Conservation (phyloP, 2,797 vertebrate species). For the Amphiprion clarkii region DNA sequence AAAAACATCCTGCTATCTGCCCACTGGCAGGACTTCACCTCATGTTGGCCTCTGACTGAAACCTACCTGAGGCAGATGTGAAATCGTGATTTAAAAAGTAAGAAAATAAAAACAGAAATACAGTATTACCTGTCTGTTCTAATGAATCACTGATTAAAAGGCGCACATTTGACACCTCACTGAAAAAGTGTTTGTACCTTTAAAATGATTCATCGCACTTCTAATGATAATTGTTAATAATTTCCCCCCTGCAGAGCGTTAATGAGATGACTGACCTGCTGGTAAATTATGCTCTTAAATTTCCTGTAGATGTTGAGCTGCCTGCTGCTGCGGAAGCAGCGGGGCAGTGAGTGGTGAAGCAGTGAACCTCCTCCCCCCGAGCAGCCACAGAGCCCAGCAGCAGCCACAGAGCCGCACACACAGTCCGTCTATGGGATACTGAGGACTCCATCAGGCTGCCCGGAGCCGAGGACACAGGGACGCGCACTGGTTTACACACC, state of each 20-base stretch:
- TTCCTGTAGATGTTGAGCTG: constrained; percentile 71
- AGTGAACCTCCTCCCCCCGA: constrained; percentile 66
- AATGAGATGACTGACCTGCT: constrained; percentile 75
- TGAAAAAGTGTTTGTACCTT: constrained; percentile 37
- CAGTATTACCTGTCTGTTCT: background rate
- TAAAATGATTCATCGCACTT: constrained; percentile 41
- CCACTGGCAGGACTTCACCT: background rate
- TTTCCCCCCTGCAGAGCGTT: constrained; percentile 53
- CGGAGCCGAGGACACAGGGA: constrained; percentile 48
- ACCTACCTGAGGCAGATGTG: background rate
- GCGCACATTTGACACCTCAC: background rate
- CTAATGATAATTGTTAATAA: constrained; percentile 61
- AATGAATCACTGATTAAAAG: constrained; percentile 12
- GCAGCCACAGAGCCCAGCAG: constrained; percentile 57
- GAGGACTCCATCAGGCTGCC: constrained; percentile 76
- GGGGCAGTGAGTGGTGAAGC: constrained; percentile 58
- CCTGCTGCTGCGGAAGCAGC: constrained; percentile 73
- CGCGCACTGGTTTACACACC: constrained; percentile 35
- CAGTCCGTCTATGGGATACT: constrained; percentile 79
- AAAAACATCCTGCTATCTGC: background rate
- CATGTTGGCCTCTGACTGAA: background rate
- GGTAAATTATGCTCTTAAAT: constrained; percentile 76
- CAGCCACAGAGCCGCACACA: constrained; percentile 62
- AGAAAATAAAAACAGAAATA: constrained; percentile 5
- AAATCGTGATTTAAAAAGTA: background rate